These are phyloP conservation scores for Bubo blakistoni DNA, from an alignment of 2,113 vertebrate species.

Conservation along the genomic window DNA sequence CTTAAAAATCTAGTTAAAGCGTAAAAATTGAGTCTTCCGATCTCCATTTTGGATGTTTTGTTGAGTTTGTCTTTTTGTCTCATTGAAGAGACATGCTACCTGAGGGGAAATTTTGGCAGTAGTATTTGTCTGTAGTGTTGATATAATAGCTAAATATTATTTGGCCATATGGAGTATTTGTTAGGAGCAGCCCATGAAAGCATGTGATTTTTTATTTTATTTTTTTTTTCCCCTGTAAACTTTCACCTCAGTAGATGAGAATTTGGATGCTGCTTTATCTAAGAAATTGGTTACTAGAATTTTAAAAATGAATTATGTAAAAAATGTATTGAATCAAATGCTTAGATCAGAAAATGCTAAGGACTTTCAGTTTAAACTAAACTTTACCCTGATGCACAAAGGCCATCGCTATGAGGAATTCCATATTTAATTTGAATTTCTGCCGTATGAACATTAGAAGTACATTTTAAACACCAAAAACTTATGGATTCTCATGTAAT, in stretches of 20 bases:
- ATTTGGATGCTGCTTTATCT: not conserved
- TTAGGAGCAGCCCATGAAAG: not conserved
- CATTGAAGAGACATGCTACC: not conserved
- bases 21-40: not conserved
- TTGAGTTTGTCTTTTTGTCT: not conserved
- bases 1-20: not conserved
- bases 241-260: not conserved
- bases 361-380: not conserved
- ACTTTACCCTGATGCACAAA: not conserved
- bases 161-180: not conserved
- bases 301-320: not conserved
- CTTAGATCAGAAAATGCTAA: not conserved
- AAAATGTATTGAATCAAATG: not conserved
- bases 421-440: not conserved
- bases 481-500: fast-evolving
- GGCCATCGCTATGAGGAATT: not conserved
- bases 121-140: not conserved
- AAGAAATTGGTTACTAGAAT: not conserved
- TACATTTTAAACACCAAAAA: not conserved
- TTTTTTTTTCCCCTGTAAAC: not conserved
- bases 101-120: not conserved
- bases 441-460: not conserved
- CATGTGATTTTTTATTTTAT: not conserved
- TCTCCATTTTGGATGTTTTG: not conserved
- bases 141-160: not conserved